phyloP scores from a whole-genome alignment of 2,797 vertebrate species.

The Pterois miles region DNA sequence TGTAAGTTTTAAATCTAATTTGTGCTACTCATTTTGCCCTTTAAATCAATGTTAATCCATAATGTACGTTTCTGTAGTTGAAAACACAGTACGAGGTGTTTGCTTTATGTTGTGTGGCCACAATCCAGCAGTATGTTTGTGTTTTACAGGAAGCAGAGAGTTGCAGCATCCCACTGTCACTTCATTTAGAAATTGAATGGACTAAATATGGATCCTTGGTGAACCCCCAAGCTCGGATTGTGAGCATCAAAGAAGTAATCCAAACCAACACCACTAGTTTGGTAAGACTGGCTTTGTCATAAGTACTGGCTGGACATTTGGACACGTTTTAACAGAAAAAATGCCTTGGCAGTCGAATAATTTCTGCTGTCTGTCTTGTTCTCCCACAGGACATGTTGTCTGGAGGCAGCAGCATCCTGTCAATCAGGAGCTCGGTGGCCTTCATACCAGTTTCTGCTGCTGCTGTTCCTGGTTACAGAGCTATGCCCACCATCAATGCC shows the following conservation, averaged over 20 bases:
- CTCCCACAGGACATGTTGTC: constrained; percentile 53
- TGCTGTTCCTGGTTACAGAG: constrained; percentile 88
- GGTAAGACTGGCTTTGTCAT: constrained; percentile 74
- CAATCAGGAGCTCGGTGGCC: constrained; percentile 83
- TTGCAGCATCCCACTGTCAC: constrained; percentile 89
- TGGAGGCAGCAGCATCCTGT: constrained; percentile 59
- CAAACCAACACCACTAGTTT: constrained; percentile 79
- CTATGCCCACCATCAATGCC: constrained; percentile 87
- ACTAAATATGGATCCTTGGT: constrained; percentile 91
- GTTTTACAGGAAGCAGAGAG: constrained; percentile 67
- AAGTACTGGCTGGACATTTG: neutral
- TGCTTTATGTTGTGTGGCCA: neutral
- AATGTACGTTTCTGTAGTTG: neutral
- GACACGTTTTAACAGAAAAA: neutral
- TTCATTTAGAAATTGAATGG: constrained; percentile 90
- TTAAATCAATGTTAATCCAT: neutral
- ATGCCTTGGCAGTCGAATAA: neutral
- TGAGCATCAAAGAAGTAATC: constrained; percentile 84
- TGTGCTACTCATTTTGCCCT: too few species aligned
- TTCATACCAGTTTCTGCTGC: constrained; percentile 88
- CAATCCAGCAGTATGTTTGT: neutral
- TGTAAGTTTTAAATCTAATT: too few species aligned
- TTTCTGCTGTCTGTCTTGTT: neutral
- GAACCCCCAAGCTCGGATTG: constrained; percentile 92
- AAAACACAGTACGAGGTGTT: neutral